Evolutionary conservation across 2,888 invertebrate species (phyloP), one percentile per base, ranked within the genome.

Genomic region (Lepidocyrtoides sp.): DNA sequence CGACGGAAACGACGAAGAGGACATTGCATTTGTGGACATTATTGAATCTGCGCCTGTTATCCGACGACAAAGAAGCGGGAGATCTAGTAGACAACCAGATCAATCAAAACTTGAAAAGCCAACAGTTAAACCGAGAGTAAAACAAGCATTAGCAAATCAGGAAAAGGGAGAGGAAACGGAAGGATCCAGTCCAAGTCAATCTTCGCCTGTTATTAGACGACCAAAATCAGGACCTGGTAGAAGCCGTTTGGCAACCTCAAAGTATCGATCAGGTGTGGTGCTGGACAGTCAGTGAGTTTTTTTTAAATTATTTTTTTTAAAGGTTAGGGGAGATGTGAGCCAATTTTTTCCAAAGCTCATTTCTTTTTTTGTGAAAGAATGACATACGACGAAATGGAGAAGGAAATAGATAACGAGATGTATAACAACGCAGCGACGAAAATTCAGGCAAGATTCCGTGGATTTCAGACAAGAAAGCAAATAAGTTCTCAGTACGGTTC

Each of bases 211-310:
- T 29, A 17, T 91, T 26, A 63, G 92, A 23, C 83, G 92, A n/a
- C 85, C 66, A 8, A 90, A 88, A n/a, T 89, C 92, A 8, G 81
- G 85, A 20, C 66, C 83, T 14, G 60, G 51, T 7, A 51, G 72
- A 10, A 75, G 77, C 36, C 60, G 86, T 3, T 88, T 81, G 2
- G 84, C 90, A n/a, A 81, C 92, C 10, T 92, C 93, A 14, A 93
- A 94, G 82, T 94, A 93, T 72, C 83, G 94, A 12, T 93, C 93
- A 10, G 94, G 93, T 36, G 72, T 94, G 82, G 92, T 94, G 1
- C 82, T 94, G 48, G 92, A 93, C 23, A 91, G 91, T 48, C 81
- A 86, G 93, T 93, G 77, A 91, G 93, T 84, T n/a, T n/a, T n/a
- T n/a, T n/a, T n/a, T n/a, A n/a, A n/a, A n/a, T n/a, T n/a, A n/a